Base-by-base conservation (phyloP, 2,888 invertebrate genomes). In the Macrostomum cliftonense region DNA sequence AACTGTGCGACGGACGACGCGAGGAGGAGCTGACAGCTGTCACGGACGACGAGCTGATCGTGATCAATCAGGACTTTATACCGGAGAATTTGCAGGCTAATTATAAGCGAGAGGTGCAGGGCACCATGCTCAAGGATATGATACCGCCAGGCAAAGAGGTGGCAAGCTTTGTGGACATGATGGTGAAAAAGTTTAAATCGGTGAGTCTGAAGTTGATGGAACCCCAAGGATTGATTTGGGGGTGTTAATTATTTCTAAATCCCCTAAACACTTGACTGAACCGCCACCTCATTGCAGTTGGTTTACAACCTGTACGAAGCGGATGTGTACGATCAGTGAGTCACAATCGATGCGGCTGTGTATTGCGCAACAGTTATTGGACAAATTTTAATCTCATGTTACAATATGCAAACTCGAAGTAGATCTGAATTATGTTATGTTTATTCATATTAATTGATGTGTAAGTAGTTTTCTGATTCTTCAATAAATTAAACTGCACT, bases 221-320 rank as follows among this genome's bases (percentile, higher is more conserved):
- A n/a, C n/a, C n/a, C n/a, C n/a, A n/a, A n/a, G n/a, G n/a, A n/a
- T n/a, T n/a, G 28, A 28, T 4, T 9, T 7, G 28, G 28, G 9
- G 28, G 28, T 4, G 28, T 7, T 4, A 28, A n/a, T n/a, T n/a
- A n/a, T n/a, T n/a, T n/a, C n/a, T n/a, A n/a, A n/a, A n/a, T n/a
- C n/a, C n/a, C n/a, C n/a, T n/a, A n/a, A n/a, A n/a, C n/a, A n/a
- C n/a, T n/a, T n/a, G n/a, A n/a, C n/a, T n/a, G n/a, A n/a, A n/a
- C 9, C 28, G 9, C 28, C 28, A 4, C 28, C 28, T 4, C 28
- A n/a, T 53, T 59, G 42, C 59, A 63, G 63, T 53, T 63, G 53
- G 62, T 63, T 46, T 63, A 62, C 56, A 63, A 63, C 50, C 54
- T 63, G 14, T 63, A 63, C 55, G 62, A 62, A 55, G 63, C 62